phyloP scores from a whole-genome alignment of 1,140 invertebrate genomes.

The Dendrolimus kikuchii region DNA sequence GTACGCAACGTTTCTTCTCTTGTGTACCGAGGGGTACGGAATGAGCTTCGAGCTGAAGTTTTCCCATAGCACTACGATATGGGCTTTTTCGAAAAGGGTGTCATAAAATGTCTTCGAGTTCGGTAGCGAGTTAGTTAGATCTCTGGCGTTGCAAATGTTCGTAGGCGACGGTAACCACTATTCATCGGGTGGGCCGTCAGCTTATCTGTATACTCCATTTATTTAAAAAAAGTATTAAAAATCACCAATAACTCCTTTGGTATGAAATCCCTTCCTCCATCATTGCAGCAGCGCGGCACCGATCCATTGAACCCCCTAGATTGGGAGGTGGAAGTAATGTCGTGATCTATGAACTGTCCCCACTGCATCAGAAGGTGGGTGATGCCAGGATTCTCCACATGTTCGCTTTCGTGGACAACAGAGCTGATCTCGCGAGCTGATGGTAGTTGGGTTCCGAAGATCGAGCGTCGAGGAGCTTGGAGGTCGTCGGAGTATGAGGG shows the following conservation, averaged over 20 bases:
- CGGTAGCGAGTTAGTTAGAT: no score
- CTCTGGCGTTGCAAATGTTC: no score
- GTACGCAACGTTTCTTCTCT: no score
- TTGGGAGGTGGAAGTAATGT: constrained; percentile 80
- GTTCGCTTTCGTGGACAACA: constrained; percentile 76
- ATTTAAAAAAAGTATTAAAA: neutral
- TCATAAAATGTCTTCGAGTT: no score
- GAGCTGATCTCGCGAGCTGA: constrained; percentile 79
- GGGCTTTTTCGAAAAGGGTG: no score
- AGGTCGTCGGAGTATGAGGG: constrained; percentile 89
- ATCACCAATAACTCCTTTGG: constrained; percentile 76
- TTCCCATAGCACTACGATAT: no score
- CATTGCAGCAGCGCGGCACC: constrained; percentile 84
- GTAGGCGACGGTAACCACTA: no score
- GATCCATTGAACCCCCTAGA: constrained; percentile 85
- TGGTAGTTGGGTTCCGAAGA: constrained; percentile 75
- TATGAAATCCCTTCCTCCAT: constrained; percentile 75
- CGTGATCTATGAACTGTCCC: constrained; percentile 89
- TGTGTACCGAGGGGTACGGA: no score
- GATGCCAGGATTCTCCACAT: constrained; percentile 69
- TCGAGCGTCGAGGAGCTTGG: constrained; percentile 72
- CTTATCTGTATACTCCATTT: neutral
- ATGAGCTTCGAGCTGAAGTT: no score
- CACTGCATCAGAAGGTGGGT: constrained; percentile 91
- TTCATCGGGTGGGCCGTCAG: no score